Base-by-base conservation (phyloP, 2,797 vertebrate species). In the Neomorphus geoffroyi region DNA sequence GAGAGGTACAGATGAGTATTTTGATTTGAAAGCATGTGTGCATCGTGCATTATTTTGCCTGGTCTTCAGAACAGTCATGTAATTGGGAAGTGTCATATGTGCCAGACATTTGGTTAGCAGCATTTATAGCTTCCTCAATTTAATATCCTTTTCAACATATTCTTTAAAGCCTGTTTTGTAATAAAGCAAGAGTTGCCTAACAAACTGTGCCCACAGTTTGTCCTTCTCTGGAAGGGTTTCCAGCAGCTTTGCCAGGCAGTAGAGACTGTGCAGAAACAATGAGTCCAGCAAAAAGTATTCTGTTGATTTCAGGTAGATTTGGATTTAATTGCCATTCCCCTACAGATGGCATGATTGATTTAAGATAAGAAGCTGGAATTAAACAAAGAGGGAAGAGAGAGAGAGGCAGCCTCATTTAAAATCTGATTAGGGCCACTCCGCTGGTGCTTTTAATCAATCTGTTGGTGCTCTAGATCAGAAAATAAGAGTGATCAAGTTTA, bases 351-450 rank as follows among this genome's bases (percentile, higher is more conserved):
- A 61, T 64, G 61, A 75, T 18, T 86, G 61, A 71, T 91, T 65
- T 74, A 71, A 77, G 67, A 85, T 73, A 77, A 78, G 79, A 83
- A 91, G 53, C 51, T 94, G 32, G 88, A 90, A 75, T 67, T 60
- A 56, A n/a, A 43, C 17, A 8, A 48, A 27, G 4, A 10, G 22
- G 13, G 41, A 6, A 3, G 32, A 37, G 33, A 27, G 3, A 41
- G 30, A 74, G 26, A 65, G 8, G 30, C 5, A 5, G 81, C 33
- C 33, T 74, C 13, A 9, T 75, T 45, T 73, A 54, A 86, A 71
- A 71, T 77, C 64, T 72, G 53, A 81, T 81, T 75, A 79, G 41
- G 41, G 17, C 24, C 13, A 33, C 33, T 60, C 22, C 2, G 1
- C 50, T 85, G 67, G 35, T 87, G 57, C 67, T 91, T 90, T 80